Percentiles rank a stretch among this genome's conserved stretches.
These are phyloP conservation scores for Standfussiana lucernea DNA, from an alignment of 2,888 invertebrate genomes.

Conservation along the genomic window DNA sequence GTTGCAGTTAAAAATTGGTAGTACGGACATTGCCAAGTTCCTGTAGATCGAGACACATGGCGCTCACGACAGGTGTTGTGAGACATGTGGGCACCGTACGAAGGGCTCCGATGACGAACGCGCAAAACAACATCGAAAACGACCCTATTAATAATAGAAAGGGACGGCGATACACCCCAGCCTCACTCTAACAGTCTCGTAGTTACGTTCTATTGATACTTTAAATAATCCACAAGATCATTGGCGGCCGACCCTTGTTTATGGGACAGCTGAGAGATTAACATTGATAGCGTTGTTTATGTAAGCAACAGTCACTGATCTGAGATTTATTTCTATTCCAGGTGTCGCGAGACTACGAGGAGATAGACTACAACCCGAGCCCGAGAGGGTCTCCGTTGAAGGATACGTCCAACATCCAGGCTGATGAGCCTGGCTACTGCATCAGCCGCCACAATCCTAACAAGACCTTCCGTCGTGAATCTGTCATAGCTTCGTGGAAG, in stretches of 20 bases:
- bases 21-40: constrained; percentile 64
- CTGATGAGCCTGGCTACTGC: constrained; percentile 81
- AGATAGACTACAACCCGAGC: constrained; percentile 85
- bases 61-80: constrained; percentile 82
- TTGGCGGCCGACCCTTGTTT: constrained; percentile 66
- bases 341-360: constrained; percentile 89
- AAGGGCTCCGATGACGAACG: constrained; percentile 84
- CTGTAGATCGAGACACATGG: constrained; percentile 75
- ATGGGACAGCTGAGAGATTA: constrained; percentile 66
- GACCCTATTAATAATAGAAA: constrained; percentile 75
- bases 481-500: constrained; percentile 89
- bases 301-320: constrained; percentile 49
- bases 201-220: constrained; percentile 77
- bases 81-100: constrained; percentile 83
- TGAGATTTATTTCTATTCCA: constrained; percentile 78
- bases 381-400: constrained; percentile 87
- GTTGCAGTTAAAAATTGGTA: constrained; percentile 70
- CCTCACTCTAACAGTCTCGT: constrained; percentile 69
- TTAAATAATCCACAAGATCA: constrained; percentile 77
- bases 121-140: constrained; percentile 61
- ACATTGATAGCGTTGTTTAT: constrained; percentile 64
- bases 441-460: constrained; percentile 89
- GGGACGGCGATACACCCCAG: constrained; percentile 73
- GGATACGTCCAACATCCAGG: constrained; percentile 87
- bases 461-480: constrained; percentile 88